A percentile compares a stretch with the other conserved stretches of the same genome.
These are phyloP conservation scores for Lucinisca nassula DNA, from an alignment of 2,888 invertebrate genomes.

Conservation along the genomic window DNA sequence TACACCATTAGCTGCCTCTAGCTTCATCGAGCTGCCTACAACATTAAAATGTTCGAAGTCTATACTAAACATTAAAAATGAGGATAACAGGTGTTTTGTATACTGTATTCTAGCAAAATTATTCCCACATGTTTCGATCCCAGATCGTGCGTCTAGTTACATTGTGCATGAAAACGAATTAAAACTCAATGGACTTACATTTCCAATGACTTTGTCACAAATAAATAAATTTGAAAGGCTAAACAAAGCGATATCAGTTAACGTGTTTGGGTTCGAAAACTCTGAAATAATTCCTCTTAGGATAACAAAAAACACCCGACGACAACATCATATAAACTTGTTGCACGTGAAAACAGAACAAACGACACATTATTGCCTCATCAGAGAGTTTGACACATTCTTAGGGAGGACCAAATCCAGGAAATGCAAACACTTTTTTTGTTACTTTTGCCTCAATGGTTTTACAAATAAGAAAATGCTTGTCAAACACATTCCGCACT, in stretches of 20 bases:
- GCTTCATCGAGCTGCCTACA: not conserved
- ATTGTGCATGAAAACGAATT: not conserved
- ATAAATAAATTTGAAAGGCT: conserved; percentile 13
- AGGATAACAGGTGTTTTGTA: conserved; percentile 14
- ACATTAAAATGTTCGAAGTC: not conserved
- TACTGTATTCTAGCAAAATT: conserved; percentile 13
- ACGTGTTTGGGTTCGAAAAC: not conserved
- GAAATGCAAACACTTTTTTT: not conserved
- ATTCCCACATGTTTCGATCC: not conserved
- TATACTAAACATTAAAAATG: conserved; percentile 11
- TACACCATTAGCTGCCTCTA: conserved; percentile 6
- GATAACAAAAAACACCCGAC: not conserved
- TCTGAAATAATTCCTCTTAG: not conserved
- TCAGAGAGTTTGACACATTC: not conserved
- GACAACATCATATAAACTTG: not conserved
- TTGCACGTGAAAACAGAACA: not conserved
- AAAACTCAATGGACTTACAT: not conserved
- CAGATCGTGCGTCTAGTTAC: not conserved
- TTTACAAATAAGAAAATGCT: not conserved
- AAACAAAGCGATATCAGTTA: conserved; percentile 21
- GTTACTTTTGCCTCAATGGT: not conserved
- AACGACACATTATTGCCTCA: not conserved
- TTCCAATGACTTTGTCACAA: conserved; percentile 1
- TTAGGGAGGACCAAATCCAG: not conserved
- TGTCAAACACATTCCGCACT: not conserved